Percentiles rank a stretch among this genome's conserved stretches.
Conservation (phyloP, 1,140 invertebrate genomes). For the Medauroidea extradentata region DNA sequence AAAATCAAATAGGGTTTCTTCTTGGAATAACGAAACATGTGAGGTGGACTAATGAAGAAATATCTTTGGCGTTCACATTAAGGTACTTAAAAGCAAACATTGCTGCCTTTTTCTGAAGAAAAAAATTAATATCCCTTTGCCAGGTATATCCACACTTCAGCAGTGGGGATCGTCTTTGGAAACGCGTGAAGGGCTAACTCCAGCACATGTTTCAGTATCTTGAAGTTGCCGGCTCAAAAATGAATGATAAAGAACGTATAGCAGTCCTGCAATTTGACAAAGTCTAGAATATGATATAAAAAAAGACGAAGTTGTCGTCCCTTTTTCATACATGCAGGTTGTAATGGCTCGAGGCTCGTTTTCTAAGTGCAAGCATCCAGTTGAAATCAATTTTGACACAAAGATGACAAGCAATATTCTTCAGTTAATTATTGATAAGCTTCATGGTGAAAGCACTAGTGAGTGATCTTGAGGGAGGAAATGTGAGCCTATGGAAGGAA, state of each 20-base stretch:
- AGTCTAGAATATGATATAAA: conserved; percentile 7
- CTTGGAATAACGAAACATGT: background rate
- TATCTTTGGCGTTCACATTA: conserved; percentile 11
- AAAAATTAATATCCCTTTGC: conserved; percentile 7
- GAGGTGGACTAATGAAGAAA: conserved; percentile 9
- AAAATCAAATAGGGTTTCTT: conserved; percentile 8
- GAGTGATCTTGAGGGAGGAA: conserved; percentile 6
- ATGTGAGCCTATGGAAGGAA: conserved; percentile 6
- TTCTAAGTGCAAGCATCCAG: conserved; percentile 2
- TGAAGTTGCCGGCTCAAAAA: background rate
- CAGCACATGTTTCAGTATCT: conserved; percentile 7
- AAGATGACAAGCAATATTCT: conserved; percentile 3
- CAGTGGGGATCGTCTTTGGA: background rate
- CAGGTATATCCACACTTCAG: conserved; percentile 7
- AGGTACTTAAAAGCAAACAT: conserved; percentile 12
- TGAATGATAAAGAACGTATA: conserved; percentile 4
- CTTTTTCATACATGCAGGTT: background rate
- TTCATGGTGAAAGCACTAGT: background rate
- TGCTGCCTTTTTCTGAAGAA: conserved; percentile 5
- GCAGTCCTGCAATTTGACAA: conserved; percentile 5
- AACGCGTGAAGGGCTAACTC: background rate
- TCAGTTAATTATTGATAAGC: conserved; percentile 1
- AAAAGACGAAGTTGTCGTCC: conserved; percentile 6
- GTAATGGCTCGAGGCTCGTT: too few relatives aligned
- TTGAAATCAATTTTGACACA: conserved; percentile 10